A percentile compares a stretch with the other conserved stretches of the same genome.
Evolutionary conservation across 2,797 vertebrate genomes (phyloP).

Genomic region (Florisuga fusca): DNA sequence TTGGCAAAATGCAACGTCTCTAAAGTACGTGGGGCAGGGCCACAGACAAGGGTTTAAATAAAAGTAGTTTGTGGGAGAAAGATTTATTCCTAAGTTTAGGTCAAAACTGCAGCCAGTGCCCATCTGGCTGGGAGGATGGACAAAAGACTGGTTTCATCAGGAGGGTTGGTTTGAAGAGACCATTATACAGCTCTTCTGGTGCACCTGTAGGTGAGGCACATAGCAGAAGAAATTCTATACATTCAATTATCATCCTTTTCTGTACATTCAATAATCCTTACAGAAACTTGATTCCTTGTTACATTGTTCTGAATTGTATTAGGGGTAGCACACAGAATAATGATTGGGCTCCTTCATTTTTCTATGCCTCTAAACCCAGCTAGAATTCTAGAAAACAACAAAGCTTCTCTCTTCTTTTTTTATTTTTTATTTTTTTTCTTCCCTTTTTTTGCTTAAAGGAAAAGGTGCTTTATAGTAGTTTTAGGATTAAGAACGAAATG

Average conservation of each 20-base stretch:
- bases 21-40: constrained; percentile 25
- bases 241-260: constrained; percentile 1
- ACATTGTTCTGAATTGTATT: background rate
- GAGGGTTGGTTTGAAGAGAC: background rate
- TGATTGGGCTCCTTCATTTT: background rate
- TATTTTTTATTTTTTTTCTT: background rate
- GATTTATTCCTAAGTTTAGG: background rate
- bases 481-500: constrained; percentile 38
- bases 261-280: background rate
- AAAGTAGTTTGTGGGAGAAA: background rate
- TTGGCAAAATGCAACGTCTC: constrained; percentile 22
- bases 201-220: background rate
- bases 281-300: constrained; percentile 33
- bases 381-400: constrained; percentile 16
- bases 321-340: background rate
- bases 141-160: background rate
- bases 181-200: background rate
- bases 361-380: background rate
- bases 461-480: constrained; percentile 12
- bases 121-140: accelerated
- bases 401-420: background rate
- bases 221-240: background rate
- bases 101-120: background rate
- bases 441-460: background rate
- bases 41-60: constrained; percentile 8